Conservation (phyloP, 2,797 vertebrate species). For the Glyptemys insculpta region DNA sequence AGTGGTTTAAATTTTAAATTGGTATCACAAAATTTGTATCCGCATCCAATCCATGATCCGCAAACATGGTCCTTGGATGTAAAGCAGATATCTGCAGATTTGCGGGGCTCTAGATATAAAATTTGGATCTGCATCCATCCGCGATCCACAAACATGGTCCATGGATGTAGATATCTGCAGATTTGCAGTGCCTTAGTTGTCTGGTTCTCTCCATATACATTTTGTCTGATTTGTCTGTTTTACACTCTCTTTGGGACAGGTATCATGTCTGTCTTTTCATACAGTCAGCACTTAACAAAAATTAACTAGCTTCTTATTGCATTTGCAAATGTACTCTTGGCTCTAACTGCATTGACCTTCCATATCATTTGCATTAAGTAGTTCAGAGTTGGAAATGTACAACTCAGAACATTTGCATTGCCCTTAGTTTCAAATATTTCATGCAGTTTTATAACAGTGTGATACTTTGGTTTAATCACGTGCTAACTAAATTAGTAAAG, state of each 20-base stretch:
- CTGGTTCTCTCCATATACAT: background rate
- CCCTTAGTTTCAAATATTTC: background rate
- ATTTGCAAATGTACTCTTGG: background rate
- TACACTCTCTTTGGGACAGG: background rate
- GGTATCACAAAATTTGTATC: background rate
- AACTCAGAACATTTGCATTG: background rate
- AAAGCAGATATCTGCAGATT: too few species aligned
- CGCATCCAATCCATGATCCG: too few species aligned
- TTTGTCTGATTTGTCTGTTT: background rate
- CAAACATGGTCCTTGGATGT: too few species aligned
- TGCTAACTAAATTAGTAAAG: background rate
- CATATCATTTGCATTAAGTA: accelerated
- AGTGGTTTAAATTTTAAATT: background rate
- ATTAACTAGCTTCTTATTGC: background rate
- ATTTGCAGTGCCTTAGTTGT: background rate
- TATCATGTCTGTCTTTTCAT: accelerated
- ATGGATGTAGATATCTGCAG: too few species aligned
- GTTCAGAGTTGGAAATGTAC: background rate
- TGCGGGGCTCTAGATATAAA: too few species aligned
- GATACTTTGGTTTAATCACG: background rate
- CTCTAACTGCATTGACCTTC: background rate
- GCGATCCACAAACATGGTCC: too few species aligned
- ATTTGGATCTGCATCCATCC: too few species aligned
- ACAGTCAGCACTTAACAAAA: background rate
- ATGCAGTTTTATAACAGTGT: accelerated